Evolutionary conservation across 2,888 invertebrate species (phyloP).

Genomic region (Nomada fabriciana): DNA sequence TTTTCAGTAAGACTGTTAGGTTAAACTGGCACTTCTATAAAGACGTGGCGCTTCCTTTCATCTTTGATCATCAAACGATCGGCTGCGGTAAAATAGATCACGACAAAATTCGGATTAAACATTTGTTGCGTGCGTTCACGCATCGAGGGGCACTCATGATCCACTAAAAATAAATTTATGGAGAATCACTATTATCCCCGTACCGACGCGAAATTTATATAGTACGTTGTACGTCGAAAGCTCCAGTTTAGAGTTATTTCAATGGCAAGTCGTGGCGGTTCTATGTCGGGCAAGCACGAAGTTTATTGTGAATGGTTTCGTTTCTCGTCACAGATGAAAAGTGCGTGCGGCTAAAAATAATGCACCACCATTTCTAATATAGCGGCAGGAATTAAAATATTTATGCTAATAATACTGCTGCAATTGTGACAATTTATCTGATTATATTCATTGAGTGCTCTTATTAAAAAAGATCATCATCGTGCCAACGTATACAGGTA

Average conservation of each 20-base stretch:
- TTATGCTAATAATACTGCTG: not conserved
- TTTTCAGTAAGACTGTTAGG: slow-evolving; percentile 15
- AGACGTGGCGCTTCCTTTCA: slow-evolving; percentile 38
- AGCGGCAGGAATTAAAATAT: not conserved
- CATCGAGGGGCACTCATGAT: slow-evolving; percentile 1
- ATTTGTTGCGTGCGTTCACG: slow-evolving; percentile 20
- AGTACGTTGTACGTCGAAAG: not conserved
- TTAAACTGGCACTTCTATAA: slow-evolving; percentile 6
- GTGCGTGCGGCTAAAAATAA: not conserved
- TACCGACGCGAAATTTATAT: not conserved
- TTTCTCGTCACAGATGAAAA: not conserved
- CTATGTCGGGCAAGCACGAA: not conserved
- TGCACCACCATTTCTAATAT: not conserved
- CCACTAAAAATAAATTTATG: slow-evolving; percentile 36
- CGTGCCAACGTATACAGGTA: too few species aligned
- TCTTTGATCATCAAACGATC: slow-evolving; percentile 28
- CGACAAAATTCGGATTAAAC: slow-evolving; percentile 23
- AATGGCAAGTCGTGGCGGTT: not conserved
- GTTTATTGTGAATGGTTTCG: slow-evolving; percentile 1
- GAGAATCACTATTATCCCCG: not conserved
- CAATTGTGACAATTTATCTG: not conserved
- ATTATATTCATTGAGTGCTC: not conserved
- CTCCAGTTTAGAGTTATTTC: not conserved
- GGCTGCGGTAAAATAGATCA: slow-evolving; percentile 11
- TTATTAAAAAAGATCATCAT: not conserved